Evolutionary conservation across 2,888 invertebrate species (phyloP).

Genomic region (Rhamnusium bicolor): DNA sequence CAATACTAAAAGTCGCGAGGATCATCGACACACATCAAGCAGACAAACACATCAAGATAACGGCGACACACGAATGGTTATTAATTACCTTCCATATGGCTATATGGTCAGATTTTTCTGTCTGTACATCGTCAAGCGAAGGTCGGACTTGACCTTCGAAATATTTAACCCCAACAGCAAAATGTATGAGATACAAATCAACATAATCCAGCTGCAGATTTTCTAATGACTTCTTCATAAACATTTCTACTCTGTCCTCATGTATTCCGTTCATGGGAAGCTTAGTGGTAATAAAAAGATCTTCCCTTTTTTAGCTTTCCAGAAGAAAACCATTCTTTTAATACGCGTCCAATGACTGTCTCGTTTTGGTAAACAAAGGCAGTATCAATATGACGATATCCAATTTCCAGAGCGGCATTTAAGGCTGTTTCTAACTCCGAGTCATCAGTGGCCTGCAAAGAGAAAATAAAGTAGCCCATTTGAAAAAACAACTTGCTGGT

Average conservation of each 20-base stretch:
- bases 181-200: slow-evolving; percentile 59
- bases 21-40: no score
- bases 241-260: slow-evolving; percentile 49
- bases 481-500: no score
- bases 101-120: slow-evolving; percentile 62
- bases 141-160: slow-evolving; percentile 22
- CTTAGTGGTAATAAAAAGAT: slow-evolving; percentile 88
- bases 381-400: slow-evolving; percentile 87
- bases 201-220: slow-evolving; percentile 57
- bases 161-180: slow-evolving; percentile 51
- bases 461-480: no score
- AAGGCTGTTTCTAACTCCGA: slow-evolving; percentile 75
- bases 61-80: no score
- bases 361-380: slow-evolving; percentile 85
- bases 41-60: no score
- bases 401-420: slow-evolving; percentile 79
- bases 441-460: neutral
- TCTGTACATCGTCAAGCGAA: neutral
- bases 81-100: slow-evolving; percentile 52
- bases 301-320: slow-evolving; percentile 80
- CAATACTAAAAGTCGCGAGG: no score
- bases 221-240: slow-evolving; percentile 52
- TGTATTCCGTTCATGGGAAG: slow-evolving; percentile 75
- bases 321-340: slow-evolving; percentile 79
- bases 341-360: slow-evolving; percentile 79